A percentile compares a stretch with the other conserved stretches of the same genome.
Evolutionary conservation across 2,113 vertebrate genomes (phyloP).

Genomic region (Myanophis thanlyinensis): DNA sequence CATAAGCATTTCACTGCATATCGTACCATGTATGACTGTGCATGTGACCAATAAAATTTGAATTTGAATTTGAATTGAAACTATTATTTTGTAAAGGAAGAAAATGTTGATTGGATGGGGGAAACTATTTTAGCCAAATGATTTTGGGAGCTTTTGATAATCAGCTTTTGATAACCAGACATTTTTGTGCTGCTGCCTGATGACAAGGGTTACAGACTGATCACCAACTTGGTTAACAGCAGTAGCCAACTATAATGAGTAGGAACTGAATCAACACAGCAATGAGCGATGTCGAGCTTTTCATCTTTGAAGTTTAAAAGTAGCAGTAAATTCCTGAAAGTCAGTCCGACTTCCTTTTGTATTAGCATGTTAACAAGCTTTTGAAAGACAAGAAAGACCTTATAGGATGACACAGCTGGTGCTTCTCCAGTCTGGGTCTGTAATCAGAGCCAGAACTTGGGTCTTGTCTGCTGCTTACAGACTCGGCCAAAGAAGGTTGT

Average conservation of each 20-base stretch:
- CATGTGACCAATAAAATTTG: too few relatives aligned
- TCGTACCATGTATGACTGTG: too few relatives aligned
- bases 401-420: slow-evolving; percentile 78
- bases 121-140: neutral
- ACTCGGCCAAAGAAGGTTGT: slow-evolving; percentile 68
- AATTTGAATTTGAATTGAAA: too few relatives aligned
- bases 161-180: neutral
- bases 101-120: neutral
- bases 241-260: neutral
- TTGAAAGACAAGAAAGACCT: slow-evolving; percentile 74
- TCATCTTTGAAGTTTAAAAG: slow-evolving; percentile 80
- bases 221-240: slow-evolving; percentile 9
- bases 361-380: slow-evolving; percentile 83
- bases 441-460: slow-evolving; percentile 77
- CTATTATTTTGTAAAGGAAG: neutral
- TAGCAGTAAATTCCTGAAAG: slow-evolving; percentile 83
- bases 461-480: slow-evolving; percentile 70
- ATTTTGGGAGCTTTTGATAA: neutral
- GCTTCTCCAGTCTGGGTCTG: slow-evolving; percentile 64
- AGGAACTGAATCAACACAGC: neutral
- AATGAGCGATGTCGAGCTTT: slow-evolving; percentile 39
- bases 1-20: too few relatives aligned
- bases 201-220: neutral
- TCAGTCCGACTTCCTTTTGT: slow-evolving; percentile 77
- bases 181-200: slow-evolving; percentile 19